Evolutionary conservation across 2,797 vertebrate genomes (phyloP).

Genomic region (Phoxinus dragarum): DNA sequence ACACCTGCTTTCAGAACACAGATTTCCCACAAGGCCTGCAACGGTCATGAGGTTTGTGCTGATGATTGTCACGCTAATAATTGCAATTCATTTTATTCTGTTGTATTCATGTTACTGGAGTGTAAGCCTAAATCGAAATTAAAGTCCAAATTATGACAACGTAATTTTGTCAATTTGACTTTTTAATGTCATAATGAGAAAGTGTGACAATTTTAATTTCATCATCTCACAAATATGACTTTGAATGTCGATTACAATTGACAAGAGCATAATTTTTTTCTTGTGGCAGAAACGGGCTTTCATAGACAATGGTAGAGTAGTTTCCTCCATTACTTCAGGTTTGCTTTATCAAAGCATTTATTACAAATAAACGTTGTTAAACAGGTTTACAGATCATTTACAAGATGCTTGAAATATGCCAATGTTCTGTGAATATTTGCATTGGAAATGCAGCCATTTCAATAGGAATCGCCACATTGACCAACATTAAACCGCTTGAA

Average conservation of each 20-base stretch:
- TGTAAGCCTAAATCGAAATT: neutral
- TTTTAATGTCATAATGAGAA: no score
- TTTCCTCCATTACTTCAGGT: neutral
- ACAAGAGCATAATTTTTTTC: neutral
- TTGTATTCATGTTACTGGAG: no score
- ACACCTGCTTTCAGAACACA: slow-evolving; percentile 7
- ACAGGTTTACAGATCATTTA: neutral
- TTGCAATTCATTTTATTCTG: neutral
- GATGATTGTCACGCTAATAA: neutral
- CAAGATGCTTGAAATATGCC: neutral
- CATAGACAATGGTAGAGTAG: neutral
- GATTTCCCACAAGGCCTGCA: neutral
- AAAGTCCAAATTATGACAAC: no score
- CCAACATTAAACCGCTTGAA: neutral
- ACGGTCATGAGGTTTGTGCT: neutral
- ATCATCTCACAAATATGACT: no score
- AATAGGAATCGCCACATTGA: neutral
- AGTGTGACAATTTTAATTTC: no score
- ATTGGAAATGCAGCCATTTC: neutral
- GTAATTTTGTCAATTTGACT: no score
- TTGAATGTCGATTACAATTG: no score
- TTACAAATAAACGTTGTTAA: neutral
- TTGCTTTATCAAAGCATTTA: neutral
- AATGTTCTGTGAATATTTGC: neutral
- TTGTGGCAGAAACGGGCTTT: no score